These are phyloP conservation scores for Myotis planiceps DNA, from an alignment of 2,797 vertebrate genomes.

Conservation along the genomic window DNA sequence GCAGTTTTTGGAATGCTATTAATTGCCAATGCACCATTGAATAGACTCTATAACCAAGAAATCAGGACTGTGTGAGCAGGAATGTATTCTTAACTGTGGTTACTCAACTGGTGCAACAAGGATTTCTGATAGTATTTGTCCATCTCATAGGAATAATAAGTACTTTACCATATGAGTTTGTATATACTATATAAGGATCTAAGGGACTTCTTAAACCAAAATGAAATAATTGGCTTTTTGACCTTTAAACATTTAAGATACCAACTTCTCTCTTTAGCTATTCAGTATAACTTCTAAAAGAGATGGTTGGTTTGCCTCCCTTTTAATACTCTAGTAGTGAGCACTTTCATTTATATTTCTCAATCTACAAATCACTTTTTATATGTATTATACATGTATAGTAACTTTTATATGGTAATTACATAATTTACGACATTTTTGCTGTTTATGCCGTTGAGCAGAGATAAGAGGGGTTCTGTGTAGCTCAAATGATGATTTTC, in stretches of 20 bases:
- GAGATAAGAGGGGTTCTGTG: not conserved
- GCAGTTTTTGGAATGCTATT: slow-evolving; percentile 64
- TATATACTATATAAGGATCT: not conserved
- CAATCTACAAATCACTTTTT: slow-evolving; percentile 40
- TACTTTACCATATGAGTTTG: slow-evolving; percentile 23
- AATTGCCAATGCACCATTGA: not conserved
- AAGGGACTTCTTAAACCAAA: slow-evolving; percentile 51
- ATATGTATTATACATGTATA: not conserved
- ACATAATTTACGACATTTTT: not conserved
- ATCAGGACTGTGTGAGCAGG: not conserved
- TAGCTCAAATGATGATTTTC: not conserved
- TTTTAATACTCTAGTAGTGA: not conserved
- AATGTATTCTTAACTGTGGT: not conserved
- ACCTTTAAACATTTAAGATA: not conserved
- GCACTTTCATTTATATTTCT: not conserved
- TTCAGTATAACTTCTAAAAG: not conserved
- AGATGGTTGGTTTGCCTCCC: not conserved
- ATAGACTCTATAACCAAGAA: slow-evolving; percentile 36
- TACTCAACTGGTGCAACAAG: not conserved
- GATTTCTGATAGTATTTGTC: slow-evolving; percentile 26
- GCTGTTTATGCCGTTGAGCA: not conserved
- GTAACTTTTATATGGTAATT: not conserved
- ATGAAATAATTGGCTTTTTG: slow-evolving; percentile 23
- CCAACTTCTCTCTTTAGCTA: not conserved
- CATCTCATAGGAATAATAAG: slow-evolving; percentile 55